These are phyloP conservation scores for Parazoanthus swiftii DNA, from an alignment of 92 coral and sea anemone genomes.

Conservation along the genomic window DNA sequence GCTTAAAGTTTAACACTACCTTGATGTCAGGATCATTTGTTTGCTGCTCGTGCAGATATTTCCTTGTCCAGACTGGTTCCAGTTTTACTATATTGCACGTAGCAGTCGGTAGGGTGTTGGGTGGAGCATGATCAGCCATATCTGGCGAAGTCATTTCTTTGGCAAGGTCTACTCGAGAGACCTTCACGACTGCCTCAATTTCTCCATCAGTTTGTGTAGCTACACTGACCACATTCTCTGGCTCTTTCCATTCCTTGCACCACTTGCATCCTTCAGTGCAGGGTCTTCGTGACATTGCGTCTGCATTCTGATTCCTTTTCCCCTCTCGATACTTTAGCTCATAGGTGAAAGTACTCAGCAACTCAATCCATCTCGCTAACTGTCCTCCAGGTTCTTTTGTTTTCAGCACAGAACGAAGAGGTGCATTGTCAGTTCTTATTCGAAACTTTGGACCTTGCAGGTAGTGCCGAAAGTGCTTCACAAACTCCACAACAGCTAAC, in stretches of 20 bases:
- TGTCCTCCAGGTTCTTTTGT: not conserved
- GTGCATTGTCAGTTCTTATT: not conserved
- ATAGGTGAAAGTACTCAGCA: not conserved
- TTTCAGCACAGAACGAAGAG: not conserved
- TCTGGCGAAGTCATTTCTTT: not conserved
- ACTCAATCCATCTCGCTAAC: not conserved
- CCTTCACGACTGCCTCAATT: not conserved
- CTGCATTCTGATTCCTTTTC: constrained; percentile 49
- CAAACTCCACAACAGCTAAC: not conserved
- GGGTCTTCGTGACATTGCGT: constrained; percentile 61
- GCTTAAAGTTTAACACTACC: constrained; percentile 23
- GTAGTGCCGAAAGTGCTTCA: not conserved
- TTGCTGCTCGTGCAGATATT: constrained; percentile 42
- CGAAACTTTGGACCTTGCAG: not conserved
- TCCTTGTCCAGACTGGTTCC: constrained; percentile 48
- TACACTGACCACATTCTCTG: not conserved
- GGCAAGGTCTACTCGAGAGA: not conserved
- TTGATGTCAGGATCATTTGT: constrained; percentile 42
- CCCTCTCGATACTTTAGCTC: constrained; percentile 55
- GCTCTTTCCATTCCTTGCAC: constrained; percentile 35
- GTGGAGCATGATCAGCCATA: not conserved
- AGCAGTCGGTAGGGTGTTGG: not conserved
- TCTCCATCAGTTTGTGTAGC: not conserved
- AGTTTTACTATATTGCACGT: constrained; percentile 42
- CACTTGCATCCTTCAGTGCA: constrained; percentile 53